phyloP scores from a whole-genome alignment of 2,113 vertebrate species.

The Elephas maximus region DNA sequence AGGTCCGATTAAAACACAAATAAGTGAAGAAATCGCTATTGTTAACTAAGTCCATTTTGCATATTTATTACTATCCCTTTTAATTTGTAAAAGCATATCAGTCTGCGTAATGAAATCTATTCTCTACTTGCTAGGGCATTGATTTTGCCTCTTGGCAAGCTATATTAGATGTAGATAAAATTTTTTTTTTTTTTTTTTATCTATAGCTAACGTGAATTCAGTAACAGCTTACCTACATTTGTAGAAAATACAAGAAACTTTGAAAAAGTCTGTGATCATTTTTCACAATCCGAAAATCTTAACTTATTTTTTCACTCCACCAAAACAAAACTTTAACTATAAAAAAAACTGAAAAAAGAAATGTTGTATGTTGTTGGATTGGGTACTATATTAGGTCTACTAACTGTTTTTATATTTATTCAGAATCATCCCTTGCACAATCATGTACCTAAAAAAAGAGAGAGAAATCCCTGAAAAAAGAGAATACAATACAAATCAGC shows the following conservation, averaged over 20 bases:
- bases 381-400: not conserved
- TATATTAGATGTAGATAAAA: not conserved
- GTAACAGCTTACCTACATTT: not conserved
- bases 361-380: not conserved
- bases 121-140: conserved; percentile 4
- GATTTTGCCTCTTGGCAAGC: not conserved
- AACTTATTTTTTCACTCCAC: not conserved
- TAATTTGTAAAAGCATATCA: conserved; percentile 48
- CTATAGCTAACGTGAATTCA: not conserved
- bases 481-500: not conserved
- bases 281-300: conserved; percentile 8
- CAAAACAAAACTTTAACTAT: not conserved
- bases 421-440: not conserved
- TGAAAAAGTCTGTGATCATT: not conserved
- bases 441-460: not conserved
- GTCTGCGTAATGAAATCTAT: conserved; percentile 34
- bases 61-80: conserved; percentile 64
- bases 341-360: not conserved
- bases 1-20: conserved; percentile 70
- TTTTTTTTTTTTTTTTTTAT: too few species aligned
- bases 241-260: conserved; percentile 3
- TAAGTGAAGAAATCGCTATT: conserved; percentile 61
- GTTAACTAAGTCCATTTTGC: conserved; percentile 70
- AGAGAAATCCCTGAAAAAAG: not conserved
- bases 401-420: not conserved